Base-by-base conservation (phyloP, 2,113 vertebrate genomes). In the Recurvirostra avosetta region DNA sequence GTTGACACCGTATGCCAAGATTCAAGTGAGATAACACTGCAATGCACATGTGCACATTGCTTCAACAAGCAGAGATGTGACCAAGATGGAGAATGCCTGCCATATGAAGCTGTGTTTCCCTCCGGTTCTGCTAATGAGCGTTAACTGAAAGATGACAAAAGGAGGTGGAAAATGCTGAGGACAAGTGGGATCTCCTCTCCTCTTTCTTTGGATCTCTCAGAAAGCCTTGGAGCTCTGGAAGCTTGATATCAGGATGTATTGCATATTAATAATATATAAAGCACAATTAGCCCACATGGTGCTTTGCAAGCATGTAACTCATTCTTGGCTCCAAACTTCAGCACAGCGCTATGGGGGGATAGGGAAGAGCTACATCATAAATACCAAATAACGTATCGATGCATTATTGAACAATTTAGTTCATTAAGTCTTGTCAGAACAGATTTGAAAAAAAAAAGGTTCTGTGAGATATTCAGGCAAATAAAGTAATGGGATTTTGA, bases 341-440 rank as follows among this genome's bases (percentile, higher is more conserved):
- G 27, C 74, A 21, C 25, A 78, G 65, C 8, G 6, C 58, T 90
- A 1, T 13, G 14, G 15, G 36, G 56, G 43, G 29, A 72, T 12
- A 65, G 82, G 34, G 34, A 90, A 85, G 47, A 92, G 43, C 70
- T 90, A 27, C 82, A 88, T 78, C 71, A 82, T 86, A 90, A 93
- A 95, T 84, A 84, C 68, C 71, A 93, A 93, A 63, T 70, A 87
- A 85, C 2, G 0, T 78, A 95, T 84, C 71, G 92, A 89, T 94
- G 80, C 94, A 93, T 94, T 96, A 93, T 95, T 94, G 88, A 97
- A 94, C 45, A 87, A 93, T 93, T 90, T 85, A 85, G 40, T 86
- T 95, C 82, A 70, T 66, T 56, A 76, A 86, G 70, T 22, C 82
- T 88, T 92, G 62, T 86, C 92, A 95, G 58, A 29, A 12, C 75